phyloP scores from a whole-genome alignment of 2,113 vertebrate genomes.

The Struthidea cinerea region DNA sequence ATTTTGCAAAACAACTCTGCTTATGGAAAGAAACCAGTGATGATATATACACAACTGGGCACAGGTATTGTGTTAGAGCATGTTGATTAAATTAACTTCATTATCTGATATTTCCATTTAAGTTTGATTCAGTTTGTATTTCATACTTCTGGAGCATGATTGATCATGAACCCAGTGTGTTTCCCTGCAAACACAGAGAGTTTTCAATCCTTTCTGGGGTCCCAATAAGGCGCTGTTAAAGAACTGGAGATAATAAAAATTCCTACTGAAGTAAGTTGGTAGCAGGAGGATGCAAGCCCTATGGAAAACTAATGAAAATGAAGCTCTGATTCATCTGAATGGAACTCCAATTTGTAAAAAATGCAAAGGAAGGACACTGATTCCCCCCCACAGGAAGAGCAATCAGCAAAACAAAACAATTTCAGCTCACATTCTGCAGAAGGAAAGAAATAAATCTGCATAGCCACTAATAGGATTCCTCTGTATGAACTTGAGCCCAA shows the following conservation, averaged over 20 bases:
- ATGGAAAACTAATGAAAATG: background rate
- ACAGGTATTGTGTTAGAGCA: background rate
- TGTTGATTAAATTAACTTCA: background rate
- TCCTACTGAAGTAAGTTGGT: background rate
- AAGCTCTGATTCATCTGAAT: background rate
- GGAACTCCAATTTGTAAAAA: background rate
- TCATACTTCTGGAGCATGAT: background rate
- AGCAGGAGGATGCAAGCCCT: background rate
- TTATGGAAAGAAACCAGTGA: background rate
- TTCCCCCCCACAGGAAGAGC: background rate
- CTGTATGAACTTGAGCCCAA: slow-evolving; percentile 51
- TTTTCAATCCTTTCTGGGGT: background rate
- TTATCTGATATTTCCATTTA: background rate
- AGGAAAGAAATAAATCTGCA: slow-evolving; percentile 34
- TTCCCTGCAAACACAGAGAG: background rate
- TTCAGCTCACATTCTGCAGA: background rate
- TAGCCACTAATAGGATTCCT: slow-evolving; percentile 12
- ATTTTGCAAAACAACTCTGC: background rate
- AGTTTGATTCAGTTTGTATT: background rate
- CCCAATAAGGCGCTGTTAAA: background rate
- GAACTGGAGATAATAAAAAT: background rate
- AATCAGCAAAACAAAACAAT: slow-evolving; percentile 12
- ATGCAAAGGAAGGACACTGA: background rate
- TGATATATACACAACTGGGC: fast-evolving
- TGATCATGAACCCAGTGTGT: background rate